Conservation (phyloP, 1,140 invertebrate genomes). For the Papilio polytes region DNA sequence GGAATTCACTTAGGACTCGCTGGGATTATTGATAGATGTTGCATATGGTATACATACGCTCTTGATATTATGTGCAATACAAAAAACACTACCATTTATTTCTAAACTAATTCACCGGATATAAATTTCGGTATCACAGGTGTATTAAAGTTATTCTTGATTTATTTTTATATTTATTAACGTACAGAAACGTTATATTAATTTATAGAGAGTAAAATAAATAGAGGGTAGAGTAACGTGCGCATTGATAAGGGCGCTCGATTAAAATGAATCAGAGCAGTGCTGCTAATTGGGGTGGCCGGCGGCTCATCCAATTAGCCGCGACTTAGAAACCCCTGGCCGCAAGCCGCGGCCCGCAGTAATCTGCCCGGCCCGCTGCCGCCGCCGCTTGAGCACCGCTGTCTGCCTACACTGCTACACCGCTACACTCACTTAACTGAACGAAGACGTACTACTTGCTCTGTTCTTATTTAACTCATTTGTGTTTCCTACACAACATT, state of each 20-base stretch:
- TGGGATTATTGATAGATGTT: constrained; percentile 13
- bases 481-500: not conserved
- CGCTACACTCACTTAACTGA: not conserved
- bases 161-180: not conserved
- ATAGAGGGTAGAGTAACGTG: constrained; percentile 33
- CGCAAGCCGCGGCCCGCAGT: constrained; percentile 60
- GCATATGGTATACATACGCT: not conserved
- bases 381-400: constrained; percentile 18
- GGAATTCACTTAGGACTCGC: constrained; percentile 28
- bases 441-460: not conserved
- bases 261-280: constrained; percentile 81
- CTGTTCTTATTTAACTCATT: not conserved
- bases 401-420: not conserved
- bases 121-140: no score
- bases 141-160: not conserved
- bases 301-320: constrained; percentile 80
- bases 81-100: not conserved
- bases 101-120: not conserved
- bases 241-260: constrained; percentile 69
- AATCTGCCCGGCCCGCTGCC: constrained; percentile 58
- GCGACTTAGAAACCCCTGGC: constrained; percentile 77
- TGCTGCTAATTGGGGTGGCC: constrained; percentile 75
- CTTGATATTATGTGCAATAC: not conserved
- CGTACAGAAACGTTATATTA: constrained; percentile 2
- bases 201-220: constrained; percentile 27